These are phyloP conservation scores for Polydrusus tereticollis DNA, from an alignment of 2,888 invertebrate genomes.

Conservation along the genomic window DNA sequence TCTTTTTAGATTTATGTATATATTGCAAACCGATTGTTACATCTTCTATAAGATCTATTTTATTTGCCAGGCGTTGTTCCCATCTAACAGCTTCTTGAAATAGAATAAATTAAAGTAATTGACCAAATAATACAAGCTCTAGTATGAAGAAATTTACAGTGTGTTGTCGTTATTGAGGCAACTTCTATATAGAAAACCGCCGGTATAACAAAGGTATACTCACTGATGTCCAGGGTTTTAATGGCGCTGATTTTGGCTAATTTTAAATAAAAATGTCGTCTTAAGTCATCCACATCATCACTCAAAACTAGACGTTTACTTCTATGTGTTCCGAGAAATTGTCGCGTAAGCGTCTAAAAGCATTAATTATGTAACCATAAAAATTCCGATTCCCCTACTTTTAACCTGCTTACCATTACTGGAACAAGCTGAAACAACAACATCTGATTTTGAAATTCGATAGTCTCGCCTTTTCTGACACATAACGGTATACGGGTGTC, in stretches of 20 bases:
- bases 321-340: neutral
- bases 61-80: slow-evolving; percentile 64
- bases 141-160: too few species aligned
- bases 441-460: neutral
- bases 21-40: slow-evolving; percentile 71
- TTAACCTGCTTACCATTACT: neutral
- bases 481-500: neutral
- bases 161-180: too few species aligned
- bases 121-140: too few species aligned
- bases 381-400: too few species aligned
- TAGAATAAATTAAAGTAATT: neutral
- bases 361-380: too few species aligned
- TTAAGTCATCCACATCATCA: slow-evolving; percentile 70
- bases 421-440: neutral
- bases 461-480: neutral
- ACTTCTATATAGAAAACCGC: too few species aligned
- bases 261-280: slow-evolving; percentile 73
- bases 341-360: neutral
- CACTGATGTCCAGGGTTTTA: slow-evolving; percentile 69
- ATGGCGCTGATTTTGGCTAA: slow-evolving; percentile 75
- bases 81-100: slow-evolving; percentile 55
- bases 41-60: slow-evolving; percentile 65
- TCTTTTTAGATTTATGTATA: slow-evolving; percentile 71
- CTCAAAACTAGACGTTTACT: slow-evolving; percentile 16
- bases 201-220: neutral